phyloP scores from a whole-genome alignment of 2,797 vertebrate genomes.

The Rhinoraja longicauda region DNA sequence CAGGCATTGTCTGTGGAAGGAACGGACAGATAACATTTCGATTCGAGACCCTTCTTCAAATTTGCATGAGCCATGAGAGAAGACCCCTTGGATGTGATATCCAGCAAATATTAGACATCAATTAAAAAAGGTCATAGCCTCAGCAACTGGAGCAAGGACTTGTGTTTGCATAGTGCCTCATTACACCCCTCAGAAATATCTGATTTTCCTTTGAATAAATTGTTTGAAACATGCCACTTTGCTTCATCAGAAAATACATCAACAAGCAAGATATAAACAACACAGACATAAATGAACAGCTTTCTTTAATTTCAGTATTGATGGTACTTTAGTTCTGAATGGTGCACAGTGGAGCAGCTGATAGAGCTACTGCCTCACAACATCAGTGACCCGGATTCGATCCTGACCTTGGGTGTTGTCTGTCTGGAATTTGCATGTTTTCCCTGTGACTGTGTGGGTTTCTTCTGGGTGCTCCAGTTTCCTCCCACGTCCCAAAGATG shows the following conservation, averaged over 20 bases:
- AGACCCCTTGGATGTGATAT: not conserved
- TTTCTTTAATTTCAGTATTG: not conserved
- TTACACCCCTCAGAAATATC: not conserved
- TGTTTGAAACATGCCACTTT: not conserved
- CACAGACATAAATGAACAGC: not conserved
- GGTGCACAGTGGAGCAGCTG: too few species aligned
- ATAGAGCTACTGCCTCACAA: too few species aligned
- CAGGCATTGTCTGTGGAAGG: too few species aligned
- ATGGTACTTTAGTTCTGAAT: too few species aligned
- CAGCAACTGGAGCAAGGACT: not conserved
- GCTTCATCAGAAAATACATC: not conserved
- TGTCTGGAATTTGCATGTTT: too few species aligned
- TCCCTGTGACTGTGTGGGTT: too few species aligned
- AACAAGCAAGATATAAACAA: not conserved
- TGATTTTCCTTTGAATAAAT: not conserved
- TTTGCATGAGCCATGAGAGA: not conserved
- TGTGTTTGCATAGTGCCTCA: not conserved
- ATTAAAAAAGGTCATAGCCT: not conserved
- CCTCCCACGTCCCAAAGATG: too few species aligned
- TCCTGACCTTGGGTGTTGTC: too few species aligned
- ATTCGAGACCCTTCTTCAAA: too few species aligned
- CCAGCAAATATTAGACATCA: not conserved
- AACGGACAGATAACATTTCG: too few species aligned
- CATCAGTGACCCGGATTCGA: too few species aligned
- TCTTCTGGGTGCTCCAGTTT: too few species aligned